A percentile compares a stretch with the other conserved stretches of the same genome.
These are phyloP conservation scores for Cloeon dipterum DNA, from an alignment of 2,888 invertebrate genomes.

Conservation along the genomic window DNA sequence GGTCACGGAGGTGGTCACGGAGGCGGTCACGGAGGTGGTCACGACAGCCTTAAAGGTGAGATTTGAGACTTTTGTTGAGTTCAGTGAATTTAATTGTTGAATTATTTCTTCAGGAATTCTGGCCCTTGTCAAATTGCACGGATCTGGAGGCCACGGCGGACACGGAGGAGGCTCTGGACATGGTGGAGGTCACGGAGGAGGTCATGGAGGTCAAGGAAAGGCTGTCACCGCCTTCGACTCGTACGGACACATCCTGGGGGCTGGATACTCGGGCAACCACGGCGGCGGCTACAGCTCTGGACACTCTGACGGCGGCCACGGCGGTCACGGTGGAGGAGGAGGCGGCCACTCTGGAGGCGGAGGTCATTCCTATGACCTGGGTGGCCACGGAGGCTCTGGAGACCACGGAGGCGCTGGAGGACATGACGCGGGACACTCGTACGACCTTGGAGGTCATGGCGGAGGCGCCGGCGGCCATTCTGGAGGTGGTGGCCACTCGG, in stretches of 20 bases:
- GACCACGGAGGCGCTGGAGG: conserved; percentile 11
- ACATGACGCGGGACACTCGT: too few species aligned
- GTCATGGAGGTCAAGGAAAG: not conserved
- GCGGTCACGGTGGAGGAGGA: not conserved
- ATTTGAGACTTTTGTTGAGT: too few species aligned
- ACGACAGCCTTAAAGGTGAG: too few species aligned
- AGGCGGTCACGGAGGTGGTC: conserved; percentile 6
- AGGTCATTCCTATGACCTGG: not conserved
- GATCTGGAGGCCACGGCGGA: too few species aligned
- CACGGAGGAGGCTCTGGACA: not conserved
- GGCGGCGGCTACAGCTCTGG: not conserved
- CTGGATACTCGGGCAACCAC: not conserved
- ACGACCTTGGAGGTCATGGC: not conserved
- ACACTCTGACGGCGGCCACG: not conserved
- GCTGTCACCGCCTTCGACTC: too few species aligned
- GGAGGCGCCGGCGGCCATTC: not conserved
- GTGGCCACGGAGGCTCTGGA: conserved; percentile 16
- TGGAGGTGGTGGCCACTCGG: not conserved
- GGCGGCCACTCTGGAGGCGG: conserved; percentile 10
- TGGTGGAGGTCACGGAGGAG: not conserved
- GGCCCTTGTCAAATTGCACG: too few species aligned
- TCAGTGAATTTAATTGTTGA: too few species aligned
- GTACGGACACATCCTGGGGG: too few species aligned
- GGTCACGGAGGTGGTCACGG: conserved; percentile 17
- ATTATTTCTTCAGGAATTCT: too few species aligned